Conservation (phyloP, 2,888 invertebrate genomes). For the Andrena flavipes region DNA sequence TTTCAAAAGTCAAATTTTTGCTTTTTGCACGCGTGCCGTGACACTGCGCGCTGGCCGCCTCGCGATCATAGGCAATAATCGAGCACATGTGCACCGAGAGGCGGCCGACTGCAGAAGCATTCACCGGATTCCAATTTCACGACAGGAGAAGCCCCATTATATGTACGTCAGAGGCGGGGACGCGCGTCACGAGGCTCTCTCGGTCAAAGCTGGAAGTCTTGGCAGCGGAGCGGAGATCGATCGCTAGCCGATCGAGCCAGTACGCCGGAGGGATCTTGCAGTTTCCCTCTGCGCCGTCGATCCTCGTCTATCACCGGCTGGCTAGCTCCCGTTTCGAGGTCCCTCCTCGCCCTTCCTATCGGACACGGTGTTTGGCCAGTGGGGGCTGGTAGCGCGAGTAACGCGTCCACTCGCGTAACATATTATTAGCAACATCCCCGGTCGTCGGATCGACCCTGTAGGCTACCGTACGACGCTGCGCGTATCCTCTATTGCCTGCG, state of each 20-base stretch:
- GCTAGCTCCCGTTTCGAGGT: slow-evolving; percentile 24
- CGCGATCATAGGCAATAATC: slow-evolving; percentile 56
- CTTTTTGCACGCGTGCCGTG: no score
- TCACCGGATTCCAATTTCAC: slow-evolving; percentile 71
- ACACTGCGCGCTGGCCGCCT: background rate
- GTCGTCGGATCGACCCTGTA: slow-evolving; percentile 65
- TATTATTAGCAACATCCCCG: slow-evolving; percentile 77
- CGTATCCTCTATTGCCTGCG: slow-evolving; percentile 28
- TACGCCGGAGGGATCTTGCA: slow-evolving; percentile 44
- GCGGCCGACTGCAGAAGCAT: slow-evolving; percentile 59
- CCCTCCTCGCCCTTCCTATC: background rate
- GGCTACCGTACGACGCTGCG: slow-evolving; percentile 71
- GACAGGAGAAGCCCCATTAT: slow-evolving; percentile 68
- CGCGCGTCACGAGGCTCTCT: slow-evolving; percentile 51
- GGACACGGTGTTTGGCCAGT: slow-evolving; percentile 20
- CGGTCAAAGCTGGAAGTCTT: slow-evolving; percentile 68
- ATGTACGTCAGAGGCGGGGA: slow-evolving; percentile 65
- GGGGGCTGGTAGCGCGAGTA: slow-evolving; percentile 65
- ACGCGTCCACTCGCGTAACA: slow-evolving; percentile 74
- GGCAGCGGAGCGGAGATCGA: slow-evolving; percentile 45
- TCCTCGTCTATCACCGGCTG: slow-evolving; percentile 14
- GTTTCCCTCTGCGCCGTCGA: slow-evolving; percentile 25
- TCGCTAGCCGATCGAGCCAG: slow-evolving; percentile 58
- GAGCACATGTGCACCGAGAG: slow-evolving; percentile 44
- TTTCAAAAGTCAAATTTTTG: no score